Conservation (phyloP, 2,113 vertebrate genomes). For the Microtus pennsylvanicus region DNA sequence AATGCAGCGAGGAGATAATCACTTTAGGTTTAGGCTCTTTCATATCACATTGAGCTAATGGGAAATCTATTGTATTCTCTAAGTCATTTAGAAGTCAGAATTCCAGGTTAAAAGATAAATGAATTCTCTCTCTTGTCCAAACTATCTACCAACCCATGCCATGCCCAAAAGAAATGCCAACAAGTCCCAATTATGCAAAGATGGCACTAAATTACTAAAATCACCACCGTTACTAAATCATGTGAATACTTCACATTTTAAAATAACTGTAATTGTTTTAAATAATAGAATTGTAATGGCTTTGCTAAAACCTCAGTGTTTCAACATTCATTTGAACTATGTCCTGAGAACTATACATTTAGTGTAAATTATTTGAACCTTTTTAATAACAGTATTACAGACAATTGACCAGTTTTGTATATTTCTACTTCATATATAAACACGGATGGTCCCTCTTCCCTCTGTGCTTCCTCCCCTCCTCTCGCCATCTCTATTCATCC, state of each 20-base stretch:
- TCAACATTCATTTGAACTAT: slow-evolving; percentile 3
- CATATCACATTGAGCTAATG: background rate
- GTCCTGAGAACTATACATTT: background rate
- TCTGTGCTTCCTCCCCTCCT: background rate
- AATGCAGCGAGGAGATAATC: background rate
- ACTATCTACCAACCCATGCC: background rate
- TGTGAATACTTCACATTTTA: background rate
- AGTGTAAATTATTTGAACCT: background rate
- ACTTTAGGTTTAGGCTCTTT: background rate
- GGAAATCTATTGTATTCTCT: background rate
- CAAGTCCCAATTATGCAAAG: background rate
- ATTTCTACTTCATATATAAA: background rate
- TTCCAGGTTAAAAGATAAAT: background rate
- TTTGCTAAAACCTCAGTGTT: background rate
- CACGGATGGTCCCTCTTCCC: background rate
- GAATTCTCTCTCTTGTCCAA: background rate
- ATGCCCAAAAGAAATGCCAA: background rate
- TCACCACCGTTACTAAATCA: background rate
- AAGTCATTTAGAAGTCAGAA: slow-evolving; percentile 16
- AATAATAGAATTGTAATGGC: background rate
- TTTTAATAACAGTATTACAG: slow-evolving; percentile 9
- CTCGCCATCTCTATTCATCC: background rate
- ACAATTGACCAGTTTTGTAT: background rate
- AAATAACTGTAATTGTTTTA: background rate
- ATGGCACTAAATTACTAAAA: background rate